Evolutionary conservation across 2,113 vertebrate genomes (phyloP), one percentile per base, ranked within the genome.

Genomic region (Lophotis ruficrista): DNA sequence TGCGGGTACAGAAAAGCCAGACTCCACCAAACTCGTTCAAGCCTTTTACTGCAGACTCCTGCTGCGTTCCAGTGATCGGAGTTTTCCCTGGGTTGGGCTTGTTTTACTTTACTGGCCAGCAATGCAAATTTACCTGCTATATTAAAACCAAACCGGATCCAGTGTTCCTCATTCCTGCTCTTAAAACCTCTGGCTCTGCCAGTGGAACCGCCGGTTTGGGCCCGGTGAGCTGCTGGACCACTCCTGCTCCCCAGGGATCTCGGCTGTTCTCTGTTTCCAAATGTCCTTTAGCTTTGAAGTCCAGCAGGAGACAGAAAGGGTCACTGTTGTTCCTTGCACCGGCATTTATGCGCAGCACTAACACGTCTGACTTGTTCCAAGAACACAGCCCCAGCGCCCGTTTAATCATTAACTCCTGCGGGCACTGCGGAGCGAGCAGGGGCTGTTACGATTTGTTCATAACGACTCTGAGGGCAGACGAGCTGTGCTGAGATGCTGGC

Each of bases 221-320:
- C 41, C 15, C 2, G 3, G 12, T 3, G 60, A 68, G 35, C 47
- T 1, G 5, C 83, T 14, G 69, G 51, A 4, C 15, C 1, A 2
- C 27, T 54, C 37, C 61, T 7, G 20, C 25, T 41, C 11, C 43
- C 37, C 11, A 0, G 0, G 33, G 11, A 9, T 2, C 64, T 37
- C 79, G 10, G 37, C 70, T 43, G 22, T 15, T 50, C 81, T 16
- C 35, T 30, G 10, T 35, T 64, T n/a, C 41, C 72, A 6, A 54
- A 7, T 6, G 2, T 6, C 31, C 17, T 35, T 10, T 33, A 33
- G 1, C 21, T 14, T 12, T 20, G 57, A 28, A 78, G 75, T 23
- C 14, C 48, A 3, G 6, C 6, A 37, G 8, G 71, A 83, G 76
- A 22, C 85, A 77, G 94, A 43, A 72, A 48, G 80, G 76, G 72